Base-by-base conservation (phyloP, 2,113 vertebrate genomes). In the Rutilus rutilus region DNA sequence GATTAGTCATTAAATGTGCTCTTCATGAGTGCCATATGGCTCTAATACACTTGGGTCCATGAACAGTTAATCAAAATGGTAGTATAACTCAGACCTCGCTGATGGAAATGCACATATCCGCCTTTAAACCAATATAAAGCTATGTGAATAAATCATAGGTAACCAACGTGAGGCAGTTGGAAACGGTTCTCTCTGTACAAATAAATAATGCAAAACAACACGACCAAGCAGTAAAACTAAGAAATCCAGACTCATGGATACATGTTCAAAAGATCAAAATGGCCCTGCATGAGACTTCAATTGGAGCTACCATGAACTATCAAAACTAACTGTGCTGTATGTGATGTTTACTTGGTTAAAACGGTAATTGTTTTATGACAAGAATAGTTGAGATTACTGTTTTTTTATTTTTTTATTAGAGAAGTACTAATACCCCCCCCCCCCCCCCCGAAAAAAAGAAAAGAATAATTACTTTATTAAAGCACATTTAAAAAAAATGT, bases 1-100 rank as follows among this genome's bases (percentile, higher is more conserved):
- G 79, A 87, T 86, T 85, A 86, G 87, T 88, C 85, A 86, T 86
- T 88, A 78, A 62, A 62, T 80, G 52, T 75, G 76, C 80, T 83
- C 67, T 80, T 73, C 65, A 77, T 85, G 77, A 59, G n/a, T 8
- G 50, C 67, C 82, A 83, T 83, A 83, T 83, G 83, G 54, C 57
- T 69, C 85, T 82, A 73, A 69, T 69, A 54, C 81, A 62, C 87
- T 74, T 78, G 85, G 78, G 88, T 78, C 79, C 74, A 76, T 25
- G 69, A 59, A 80, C 78, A 71, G 88, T 77, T 84, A 89, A 86
- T 86, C 85, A 52, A 50, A 85, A 65, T 54, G 62, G 69, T 84
- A 82, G 62, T 78, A 81, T 82, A 87, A 82, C 27, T 81, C 71
- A 78, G 14, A 67, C 21, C 11, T 30, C 3, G 27, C 67, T 21